Evolutionary conservation across 2,113 vertebrate species (phyloP), one percentile per base, ranked within the genome.

Genomic region (Phalacrocorax carbo): DNA sequence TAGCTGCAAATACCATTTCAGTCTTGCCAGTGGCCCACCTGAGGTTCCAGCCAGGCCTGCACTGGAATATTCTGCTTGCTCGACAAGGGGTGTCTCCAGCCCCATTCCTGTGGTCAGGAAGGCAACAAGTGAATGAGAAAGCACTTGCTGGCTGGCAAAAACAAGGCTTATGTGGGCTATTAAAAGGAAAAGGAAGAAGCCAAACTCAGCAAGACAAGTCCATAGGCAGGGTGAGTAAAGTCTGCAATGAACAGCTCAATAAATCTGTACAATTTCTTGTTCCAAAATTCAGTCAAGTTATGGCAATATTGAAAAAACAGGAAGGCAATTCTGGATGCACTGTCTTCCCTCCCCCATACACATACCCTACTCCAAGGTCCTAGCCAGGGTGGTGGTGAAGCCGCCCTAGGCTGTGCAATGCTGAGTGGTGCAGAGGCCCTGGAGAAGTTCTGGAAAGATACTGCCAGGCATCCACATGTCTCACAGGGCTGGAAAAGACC

Each of bases 61-160:
- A 23, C 71, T 82, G 66, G 69, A 80, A 85, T 23, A 90, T 34
- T 76, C 71, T 80, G 32, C 62, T 17, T 25, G 38, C 44, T 78
- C 2, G 1, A 69, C 70, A 76, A 30, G 40, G 25, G 66, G 5
- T 60, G 58, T 54, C 76, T 87, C 84, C 30, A 10, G 49, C 46
- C 81, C 62, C 84, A 72, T 72, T 96, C 86, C 88, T 94, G 91
- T 7, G 44, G 96, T 70, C 49, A 89, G 80, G 55, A 68, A 92
- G 69, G 88, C 82, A 88, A 77, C 91, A 83, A 93, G 88, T 29
- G 84, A 82, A 73, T 51, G 68, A 88, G 77, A 36, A 87, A 87
- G 65, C 77, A 75, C 61, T 91, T 61, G 77, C 58, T 69, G 78
- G 30, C 55, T 91, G 68, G 64, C 91, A 87, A 95, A 87, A 95